Base-by-base conservation (phyloP, 1,140 invertebrate genomes). In the Orchestia grillus region DNA sequence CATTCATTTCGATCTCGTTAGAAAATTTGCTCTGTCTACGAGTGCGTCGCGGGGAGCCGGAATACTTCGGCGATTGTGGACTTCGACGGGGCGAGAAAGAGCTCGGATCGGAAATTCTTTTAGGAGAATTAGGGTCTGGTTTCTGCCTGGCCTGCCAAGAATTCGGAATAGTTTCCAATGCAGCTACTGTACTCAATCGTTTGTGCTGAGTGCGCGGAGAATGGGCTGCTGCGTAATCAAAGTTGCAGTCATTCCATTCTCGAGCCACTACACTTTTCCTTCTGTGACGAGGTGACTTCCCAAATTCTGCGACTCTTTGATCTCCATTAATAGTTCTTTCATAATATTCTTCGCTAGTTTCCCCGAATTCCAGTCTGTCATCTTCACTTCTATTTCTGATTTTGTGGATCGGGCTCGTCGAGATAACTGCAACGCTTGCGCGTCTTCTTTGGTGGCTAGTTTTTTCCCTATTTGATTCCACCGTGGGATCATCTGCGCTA, bases 171-270 rank as follows among this genome's bases (percentile, higher is more conserved):
- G 92, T 45, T 45, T 94, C 92, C 92, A 94, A n/a, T 36, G 92
- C 92, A 94, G 92, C 44, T 47, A 94, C 92, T 44, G 43, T 45
- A 94, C 92, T 94, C 92, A 94, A 44, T 45, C 92, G 43, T n/a
- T 44, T 44, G 44, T 94, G 43, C 19, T 94, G 92, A 44, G 41
- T 44, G 1, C 92, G 41, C 41, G 92, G 92, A 15, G 92, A 94
- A 45, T 45, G 92, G 11, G 28, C 92, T n/a, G 41, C 44, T 3
- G 44, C 19, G 40, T 45, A 45, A 44, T 94, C 92, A 47, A 40
- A 1, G 92, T n/a, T 94, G 40, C 43, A 3, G 11, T 90, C 88
- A 16, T 90, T 90, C 88, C 88, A 44, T 42, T 90, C 88, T 42
- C 88, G n/a, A 6, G 88, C 88, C 43, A 90, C 88, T 42, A 94